Conservation (phyloP, 1,140 invertebrate genomes). For the Ceratitis capitata region DNA sequence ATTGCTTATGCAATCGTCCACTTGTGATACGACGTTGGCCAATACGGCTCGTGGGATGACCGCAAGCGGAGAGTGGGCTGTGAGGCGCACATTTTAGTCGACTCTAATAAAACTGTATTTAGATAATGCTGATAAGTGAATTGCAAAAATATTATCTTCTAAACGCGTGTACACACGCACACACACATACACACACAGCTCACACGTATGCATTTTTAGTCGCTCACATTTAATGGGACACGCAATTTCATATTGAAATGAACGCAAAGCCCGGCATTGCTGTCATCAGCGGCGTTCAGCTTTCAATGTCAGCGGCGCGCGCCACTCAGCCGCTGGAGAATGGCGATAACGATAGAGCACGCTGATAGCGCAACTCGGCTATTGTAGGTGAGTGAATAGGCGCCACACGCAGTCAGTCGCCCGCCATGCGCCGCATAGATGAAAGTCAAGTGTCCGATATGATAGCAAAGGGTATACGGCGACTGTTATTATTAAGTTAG, state of each 20-base stretch:
- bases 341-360: neutral
- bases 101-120: neutral
- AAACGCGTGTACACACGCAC: neutral
- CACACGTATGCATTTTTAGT: neutral
- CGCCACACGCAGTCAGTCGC: neutral
- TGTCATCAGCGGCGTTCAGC: neutral
- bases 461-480: neutral
- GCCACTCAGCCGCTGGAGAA: neutral
- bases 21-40: neutral
- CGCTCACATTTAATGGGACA: neutral
- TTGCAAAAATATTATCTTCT: too few relatives aligned
- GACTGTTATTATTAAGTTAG: neutral
- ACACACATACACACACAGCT: neutral
- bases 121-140: constrained; percentile 5
- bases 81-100: neutral
- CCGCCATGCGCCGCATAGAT: neutral
- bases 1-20: constrained; percentile 17
- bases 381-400: neutral
- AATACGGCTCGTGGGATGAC: neutral
- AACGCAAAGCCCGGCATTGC: neutral
- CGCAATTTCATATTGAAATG: neutral
- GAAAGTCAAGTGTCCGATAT: neutral
- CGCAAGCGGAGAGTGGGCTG: too few relatives aligned
- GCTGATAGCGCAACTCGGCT: too few relatives aligned
- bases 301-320: constrained; percentile 14